Percentiles rank a stretch among this genome's conserved stretches.
Conservation (phyloP, 2,113 vertebrate genomes). For the Malaclemys terrapin region DNA sequence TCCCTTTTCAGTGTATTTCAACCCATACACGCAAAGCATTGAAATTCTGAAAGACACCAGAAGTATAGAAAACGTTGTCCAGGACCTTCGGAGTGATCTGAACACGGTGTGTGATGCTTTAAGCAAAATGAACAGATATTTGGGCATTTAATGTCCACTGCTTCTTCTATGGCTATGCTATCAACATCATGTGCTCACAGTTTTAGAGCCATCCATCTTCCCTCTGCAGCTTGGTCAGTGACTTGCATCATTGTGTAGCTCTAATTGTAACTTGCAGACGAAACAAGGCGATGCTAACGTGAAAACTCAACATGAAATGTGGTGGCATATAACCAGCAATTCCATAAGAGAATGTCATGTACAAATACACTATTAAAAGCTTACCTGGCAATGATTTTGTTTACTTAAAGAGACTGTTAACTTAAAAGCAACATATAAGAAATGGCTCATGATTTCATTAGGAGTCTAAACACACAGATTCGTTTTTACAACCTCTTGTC, state of each 20-base stretch:
- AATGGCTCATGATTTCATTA: constrained; percentile 19
- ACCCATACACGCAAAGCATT: constrained; percentile 96
- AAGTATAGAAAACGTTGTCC: constrained; percentile 95
- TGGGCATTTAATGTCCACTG: constrained; percentile 89
- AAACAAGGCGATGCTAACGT: constrained; percentile 54
- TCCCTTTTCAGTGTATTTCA: constrained; percentile 98
- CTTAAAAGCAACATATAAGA: not conserved
- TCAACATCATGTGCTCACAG: constrained; percentile 31
- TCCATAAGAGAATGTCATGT: not conserved
- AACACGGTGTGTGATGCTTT: constrained; percentile 96
- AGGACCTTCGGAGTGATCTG: constrained; percentile 94
- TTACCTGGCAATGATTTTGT: constrained; percentile 31
- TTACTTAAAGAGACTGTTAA: constrained; percentile 8
- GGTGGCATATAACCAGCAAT: not conserved
- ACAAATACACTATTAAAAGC: constrained; percentile 31
- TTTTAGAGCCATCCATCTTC: constrained; percentile 27
- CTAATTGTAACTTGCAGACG: constrained; percentile 57
- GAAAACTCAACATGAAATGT: constrained; percentile 37
- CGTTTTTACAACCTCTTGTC: not conserved
- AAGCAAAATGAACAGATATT: constrained; percentile 97
- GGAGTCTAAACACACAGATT: not conserved
- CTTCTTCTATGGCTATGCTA: constrained; percentile 25
- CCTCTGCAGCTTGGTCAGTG: constrained; percentile 63
- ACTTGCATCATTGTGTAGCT: constrained; percentile 63
- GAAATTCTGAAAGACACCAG: constrained; percentile 96